Evolutionary conservation across 2,888 invertebrate species (phyloP), one percentile per base, ranked within the genome.

Genomic region (Hypsopygia costalis): DNA sequence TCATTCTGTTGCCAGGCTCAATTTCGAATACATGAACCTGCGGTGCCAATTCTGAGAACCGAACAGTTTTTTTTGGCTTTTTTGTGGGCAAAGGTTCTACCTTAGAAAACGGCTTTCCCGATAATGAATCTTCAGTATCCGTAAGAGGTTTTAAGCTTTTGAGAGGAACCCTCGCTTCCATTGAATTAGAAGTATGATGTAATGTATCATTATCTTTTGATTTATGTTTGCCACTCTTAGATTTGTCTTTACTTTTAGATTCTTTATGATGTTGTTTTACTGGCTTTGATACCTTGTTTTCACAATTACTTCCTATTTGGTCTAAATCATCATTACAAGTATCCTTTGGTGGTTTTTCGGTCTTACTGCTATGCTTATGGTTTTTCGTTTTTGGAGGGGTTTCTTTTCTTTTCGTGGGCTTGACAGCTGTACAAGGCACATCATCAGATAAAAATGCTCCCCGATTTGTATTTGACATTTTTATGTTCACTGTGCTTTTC

Each of bases 401-500:
- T 25, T 52, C 55, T 45, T 68, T 75, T 55, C 58, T 62, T 43
- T 71, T 69, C 16, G 58, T 69, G 40, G 74, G 67, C 52, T 73
- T 71, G 1, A 68, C 62, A 43, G 62, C 50, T 52, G 69, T 27
- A 4, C 16, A 16, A 16, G 16, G 53, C 11, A 10, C 55, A 29
- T 55, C 41, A 55, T 83, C 78, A 11, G 77, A 79, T 33, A 93
- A 71, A 57, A 91, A 91, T 28, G 90, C 90, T 0, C 91, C 91
- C 21, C 92, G 82, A 51, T 91, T 91, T 21, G 80, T 78, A 11
- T 70, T 52, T 0, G 91, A 90, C 5, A 90, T 51, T 67, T 91
- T 92, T 0, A 88, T 81, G 62, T 68, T 72, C 33, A 58, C 52
- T 31, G 64, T 51, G 41, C 51, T 38, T 62, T 75, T 75, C 44